Percentiles rank a stretch among this genome's conserved stretches.
Conservation (phyloP, 2,797 vertebrate species). For the Stomatorhinus walkeri region DNA sequence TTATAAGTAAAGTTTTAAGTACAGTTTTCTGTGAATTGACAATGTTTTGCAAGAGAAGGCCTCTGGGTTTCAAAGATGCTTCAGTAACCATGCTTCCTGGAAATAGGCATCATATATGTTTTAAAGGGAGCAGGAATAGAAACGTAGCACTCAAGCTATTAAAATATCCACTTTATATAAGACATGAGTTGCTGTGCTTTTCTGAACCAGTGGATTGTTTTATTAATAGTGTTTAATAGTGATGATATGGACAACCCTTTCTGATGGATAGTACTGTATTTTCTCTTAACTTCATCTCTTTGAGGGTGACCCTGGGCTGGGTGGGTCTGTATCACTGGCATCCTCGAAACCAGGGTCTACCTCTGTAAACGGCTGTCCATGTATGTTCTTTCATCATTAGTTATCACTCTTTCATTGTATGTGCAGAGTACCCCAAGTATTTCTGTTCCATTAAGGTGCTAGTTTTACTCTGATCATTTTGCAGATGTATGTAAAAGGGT, state of each 20-base stretch:
- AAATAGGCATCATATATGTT: neutral
- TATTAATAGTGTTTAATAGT: neutral
- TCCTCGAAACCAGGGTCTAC: neutral
- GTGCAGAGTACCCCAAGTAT: neutral
- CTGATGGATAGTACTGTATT: neutral
- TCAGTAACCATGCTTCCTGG: neutral
- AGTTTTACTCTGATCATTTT: neutral
- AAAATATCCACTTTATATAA: neutral
- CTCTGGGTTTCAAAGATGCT: neutral
- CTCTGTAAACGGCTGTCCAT: neutral
- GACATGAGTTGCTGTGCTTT: neutral
- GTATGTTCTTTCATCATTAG: neutral
- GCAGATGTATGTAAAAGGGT: neutral
- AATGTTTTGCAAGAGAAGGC: neutral
- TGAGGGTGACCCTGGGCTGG: neutral
- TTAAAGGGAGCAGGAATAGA: neutral
- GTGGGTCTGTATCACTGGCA: neutral
- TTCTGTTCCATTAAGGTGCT: neutral
- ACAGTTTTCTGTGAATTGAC: neutral
- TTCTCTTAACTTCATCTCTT: neutral
- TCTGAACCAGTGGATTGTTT: neutral
- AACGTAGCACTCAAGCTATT: neutral
- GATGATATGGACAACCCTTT: neutral
- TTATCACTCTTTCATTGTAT: neutral
- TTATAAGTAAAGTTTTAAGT: neutral